These are phyloP conservation scores for Heteromormyrus szaboi DNA, from an alignment of 2,797 vertebrate genomes.

Conservation along the genomic window DNA sequence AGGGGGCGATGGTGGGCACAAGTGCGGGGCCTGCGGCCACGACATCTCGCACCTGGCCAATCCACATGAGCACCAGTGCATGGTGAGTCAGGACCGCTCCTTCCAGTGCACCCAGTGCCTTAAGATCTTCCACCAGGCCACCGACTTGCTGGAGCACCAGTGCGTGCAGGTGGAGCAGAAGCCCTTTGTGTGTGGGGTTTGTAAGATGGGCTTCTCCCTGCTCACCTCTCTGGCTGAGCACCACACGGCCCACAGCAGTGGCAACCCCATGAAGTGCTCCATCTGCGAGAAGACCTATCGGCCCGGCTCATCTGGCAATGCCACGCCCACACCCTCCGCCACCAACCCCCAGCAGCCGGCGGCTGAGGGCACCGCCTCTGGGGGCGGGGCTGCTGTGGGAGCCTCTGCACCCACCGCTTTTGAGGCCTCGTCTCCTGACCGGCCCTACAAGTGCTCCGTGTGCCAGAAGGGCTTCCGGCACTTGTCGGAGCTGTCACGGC, in stretches of 20 bases:
- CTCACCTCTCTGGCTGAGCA: conserved; percentile 92
- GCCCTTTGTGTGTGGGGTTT: conserved; percentile 93
- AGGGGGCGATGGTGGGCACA: conserved; percentile 71
- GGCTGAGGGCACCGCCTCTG: conserved; percentile 51
- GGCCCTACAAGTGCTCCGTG: conserved; percentile 89
- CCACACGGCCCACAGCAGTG: conserved; percentile 84
- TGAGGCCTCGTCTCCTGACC: conserved; percentile 67
- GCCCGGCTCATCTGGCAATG: conserved; percentile 62
- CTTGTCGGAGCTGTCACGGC: conserved; percentile 87
- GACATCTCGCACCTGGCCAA: conserved; percentile 86
- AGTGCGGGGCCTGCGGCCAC: conserved; percentile 88
- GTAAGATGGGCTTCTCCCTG: conserved; percentile 97
- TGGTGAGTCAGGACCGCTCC: conserved; percentile 85
- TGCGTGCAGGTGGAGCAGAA: conserved; percentile 97
- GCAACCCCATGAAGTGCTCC: conserved; percentile 86
- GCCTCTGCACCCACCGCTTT: conserved; percentile 53
- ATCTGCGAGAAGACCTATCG: conserved; percentile 97
- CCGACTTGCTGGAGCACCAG: conserved; percentile 91
- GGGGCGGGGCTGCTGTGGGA: conserved; percentile 60
- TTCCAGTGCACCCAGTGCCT: conserved; percentile 98
- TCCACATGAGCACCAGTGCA: conserved; percentile 92
- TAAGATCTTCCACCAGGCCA: conserved; percentile 97
- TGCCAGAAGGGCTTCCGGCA: conserved; percentile 97
- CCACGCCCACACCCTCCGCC: conserved; percentile 57
- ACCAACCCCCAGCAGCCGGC: conserved; percentile 53